Percentiles rank a stretch among this genome's conserved stretches.
These are phyloP conservation scores for Rhinoraja longicauda DNA, from an alignment of 2,797 vertebrate species.

Conservation along the genomic window DNA sequence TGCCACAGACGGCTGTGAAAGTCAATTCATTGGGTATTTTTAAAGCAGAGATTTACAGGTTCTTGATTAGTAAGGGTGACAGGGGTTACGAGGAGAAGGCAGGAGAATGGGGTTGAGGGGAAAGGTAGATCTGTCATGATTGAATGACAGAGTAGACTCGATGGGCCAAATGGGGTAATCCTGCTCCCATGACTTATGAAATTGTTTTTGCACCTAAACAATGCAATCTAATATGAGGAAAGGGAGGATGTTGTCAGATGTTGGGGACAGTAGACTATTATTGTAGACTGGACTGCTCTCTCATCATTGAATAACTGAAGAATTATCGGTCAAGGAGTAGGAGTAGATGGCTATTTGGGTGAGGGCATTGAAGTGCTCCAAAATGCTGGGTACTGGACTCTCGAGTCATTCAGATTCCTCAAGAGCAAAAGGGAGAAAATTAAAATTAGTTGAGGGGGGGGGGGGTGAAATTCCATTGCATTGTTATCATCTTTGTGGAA, in stretches of 20 bases:
- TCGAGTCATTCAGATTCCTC: not conserved
- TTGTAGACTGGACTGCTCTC: not conserved
- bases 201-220: not conserved
- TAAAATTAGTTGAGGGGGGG: too few species aligned
- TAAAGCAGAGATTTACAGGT: too few species aligned
- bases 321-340: not conserved
- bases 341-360: not conserved
- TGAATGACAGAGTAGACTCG: too few species aligned
- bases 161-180: too few species aligned
- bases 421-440: not conserved
- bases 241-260: not conserved
- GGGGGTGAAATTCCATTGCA: not conserved
- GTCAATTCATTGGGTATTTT: too few species aligned
- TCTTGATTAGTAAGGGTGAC: too few species aligned
- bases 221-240: not conserved
- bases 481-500: slow-evolving; percentile 3
- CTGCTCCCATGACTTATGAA: too few species aligned
- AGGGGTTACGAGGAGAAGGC: too few species aligned
- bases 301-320: slow-evolving; percentile 4
- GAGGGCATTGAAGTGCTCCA: not conserved
- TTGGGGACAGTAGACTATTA: not conserved
- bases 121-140: too few species aligned
- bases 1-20: too few species aligned
- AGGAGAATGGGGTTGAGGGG: too few species aligned
- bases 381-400: not conserved